Base-by-base conservation (phyloP, 2,888 invertebrate species). In the Pyrocoelia pectoralis region DNA sequence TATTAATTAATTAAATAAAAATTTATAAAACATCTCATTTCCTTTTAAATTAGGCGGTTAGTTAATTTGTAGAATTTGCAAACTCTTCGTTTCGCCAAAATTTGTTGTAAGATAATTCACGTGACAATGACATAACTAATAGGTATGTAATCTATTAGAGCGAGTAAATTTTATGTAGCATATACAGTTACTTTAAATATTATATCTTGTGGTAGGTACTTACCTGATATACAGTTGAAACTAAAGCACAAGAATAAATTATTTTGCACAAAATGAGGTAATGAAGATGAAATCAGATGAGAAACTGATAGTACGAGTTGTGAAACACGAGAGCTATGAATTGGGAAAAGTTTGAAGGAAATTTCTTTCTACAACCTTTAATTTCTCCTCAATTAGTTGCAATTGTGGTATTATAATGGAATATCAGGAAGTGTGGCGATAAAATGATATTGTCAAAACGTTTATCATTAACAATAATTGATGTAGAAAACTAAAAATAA, bases 401-500 rank as follows among this genome's bases (percentile, higher is more conserved):
- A 46, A 46, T 46, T 46, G 17, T 46, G 3, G n/a, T 17, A 18
- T 17, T 46, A 9, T 9, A 4, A 46, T 17, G 17, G 17, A 8
- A 19, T 53, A 19, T 53, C n/a, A 18, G 19, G 17, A 19, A 8
- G 53, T 18, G 5, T 14, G 28, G 40, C n/a, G 24, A 41, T n/a
- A 54, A n/a, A 54, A 43, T 46, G 2, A 46, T 17, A 15, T 17
- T 46, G 46, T 46, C 17, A 50, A 29, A 50, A 12, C 13, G 13
- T 50, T 56, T 48, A 29, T 50, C 17, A 18, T 12, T 41, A 24
- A 12, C 19, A 13, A 41, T 38, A 53, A 41, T 53, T 53, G 17
- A 14, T 41, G 41, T 41, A 41, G 17, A 55, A 29, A 56, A 33
- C 8, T 24, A 14, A 48, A 2, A 38, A 46, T 24, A 38, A 49